Evolutionary conservation across 2,797 vertebrate genomes (phyloP).

Genomic region (Acanthis flammea): DNA sequence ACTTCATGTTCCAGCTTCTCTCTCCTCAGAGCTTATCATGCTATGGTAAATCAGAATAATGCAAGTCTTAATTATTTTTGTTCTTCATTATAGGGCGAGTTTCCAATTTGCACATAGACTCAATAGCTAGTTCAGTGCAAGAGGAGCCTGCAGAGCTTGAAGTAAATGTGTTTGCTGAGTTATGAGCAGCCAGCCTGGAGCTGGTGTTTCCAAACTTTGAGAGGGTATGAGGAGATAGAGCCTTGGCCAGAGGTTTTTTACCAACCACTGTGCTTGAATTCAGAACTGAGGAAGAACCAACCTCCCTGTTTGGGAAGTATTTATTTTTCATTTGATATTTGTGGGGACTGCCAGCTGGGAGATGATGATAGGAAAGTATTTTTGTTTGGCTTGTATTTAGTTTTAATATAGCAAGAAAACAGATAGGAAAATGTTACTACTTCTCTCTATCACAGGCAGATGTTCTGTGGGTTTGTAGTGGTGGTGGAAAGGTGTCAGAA

Average conservation of each 20-base stretch:
- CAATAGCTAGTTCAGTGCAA: neutral
- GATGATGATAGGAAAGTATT: neutral
- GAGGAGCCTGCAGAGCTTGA: neutral
- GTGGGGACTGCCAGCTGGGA: neutral
- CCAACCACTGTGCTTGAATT: neutral
- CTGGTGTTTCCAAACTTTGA: neutral
- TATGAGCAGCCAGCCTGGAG: neutral
- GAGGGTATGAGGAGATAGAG: neutral
- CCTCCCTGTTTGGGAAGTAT: neutral
- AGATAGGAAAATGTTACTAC: neutral
- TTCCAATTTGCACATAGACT: neutral
- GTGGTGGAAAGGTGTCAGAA: slow-evolving; percentile 5
- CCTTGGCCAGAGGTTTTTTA: neutral
- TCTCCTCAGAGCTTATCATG: neutral
- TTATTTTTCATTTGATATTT: neutral
- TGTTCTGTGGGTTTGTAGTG: neutral
- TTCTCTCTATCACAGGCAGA: neutral
- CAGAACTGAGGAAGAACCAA: neutral
- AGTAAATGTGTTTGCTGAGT: neutral
- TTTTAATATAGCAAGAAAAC: neutral
- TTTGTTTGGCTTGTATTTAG: neutral
- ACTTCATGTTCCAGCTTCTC: neutral
- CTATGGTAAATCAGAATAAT: neutral
- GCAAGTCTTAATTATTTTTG: neutral
- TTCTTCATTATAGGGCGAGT: neutral